A percentile compares a stretch with the other conserved stretches of the same genome.
phyloP scores from a whole-genome alignment of 1,140 invertebrate genomes.

The Drosophila eugracilis region DNA sequence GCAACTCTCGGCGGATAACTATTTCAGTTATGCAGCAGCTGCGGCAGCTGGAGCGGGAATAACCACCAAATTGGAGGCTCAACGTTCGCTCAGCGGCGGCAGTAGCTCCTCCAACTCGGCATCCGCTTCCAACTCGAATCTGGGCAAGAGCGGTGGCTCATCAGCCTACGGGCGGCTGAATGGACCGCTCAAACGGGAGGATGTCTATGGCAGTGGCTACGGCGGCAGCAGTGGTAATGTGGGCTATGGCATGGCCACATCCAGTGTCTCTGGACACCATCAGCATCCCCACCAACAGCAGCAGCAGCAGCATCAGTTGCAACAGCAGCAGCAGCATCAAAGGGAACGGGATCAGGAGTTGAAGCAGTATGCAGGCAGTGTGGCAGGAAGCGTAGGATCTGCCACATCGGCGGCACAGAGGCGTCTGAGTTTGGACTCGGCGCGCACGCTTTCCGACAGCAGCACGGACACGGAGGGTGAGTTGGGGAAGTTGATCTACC shows the following conservation, averaged over 20 bases:
- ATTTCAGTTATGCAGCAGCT: conserved; percentile 65
- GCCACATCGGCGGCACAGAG: conserved; percentile 84
- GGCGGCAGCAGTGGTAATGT: conserved; percentile 39
- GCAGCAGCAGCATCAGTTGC: conserved; percentile 15
- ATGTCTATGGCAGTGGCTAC: conserved; percentile 67
- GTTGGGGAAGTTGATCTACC: background rate
- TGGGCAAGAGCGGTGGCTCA: conserved; percentile 41
- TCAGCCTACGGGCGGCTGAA: conserved; percentile 67
- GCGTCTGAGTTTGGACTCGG: conserved; percentile 90
- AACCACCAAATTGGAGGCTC: conserved; percentile 66
- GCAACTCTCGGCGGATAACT: conserved; percentile 78
- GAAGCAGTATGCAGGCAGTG: conserved; percentile 61
- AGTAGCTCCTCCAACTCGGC: conserved; percentile 83
- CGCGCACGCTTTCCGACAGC: conserved; percentile 89
- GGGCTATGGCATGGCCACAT: conserved; percentile 24
- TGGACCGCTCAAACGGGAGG: conserved; percentile 72
- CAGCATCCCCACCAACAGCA: conserved; percentile 39
- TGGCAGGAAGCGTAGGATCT: conserved; percentile 40
- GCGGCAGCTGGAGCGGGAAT: conserved; percentile 29
- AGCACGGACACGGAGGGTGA: conserved; percentile 87
- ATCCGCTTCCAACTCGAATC: conserved; percentile 50
- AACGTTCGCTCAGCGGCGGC: conserved; percentile 85
- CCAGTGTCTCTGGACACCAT: conserved; percentile 5
- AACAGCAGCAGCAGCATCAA: conserved; percentile 25
- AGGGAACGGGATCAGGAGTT: conserved; percentile 32